phyloP scores from a whole-genome alignment of 1,140 invertebrate genomes.

The Alviniconcha marisindica region DNA sequence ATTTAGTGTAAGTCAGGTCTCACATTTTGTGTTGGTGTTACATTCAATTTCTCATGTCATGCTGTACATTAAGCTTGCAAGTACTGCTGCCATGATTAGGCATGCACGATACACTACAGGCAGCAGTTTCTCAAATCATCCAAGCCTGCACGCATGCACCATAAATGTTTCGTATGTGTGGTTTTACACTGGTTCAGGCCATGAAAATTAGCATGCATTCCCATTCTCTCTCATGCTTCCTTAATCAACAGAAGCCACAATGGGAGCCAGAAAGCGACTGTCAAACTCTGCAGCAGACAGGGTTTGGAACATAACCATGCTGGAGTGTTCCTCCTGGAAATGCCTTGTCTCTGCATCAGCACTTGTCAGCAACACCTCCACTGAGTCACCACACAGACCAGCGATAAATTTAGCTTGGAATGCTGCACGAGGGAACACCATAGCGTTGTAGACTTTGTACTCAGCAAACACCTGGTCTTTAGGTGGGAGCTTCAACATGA shows the following conservation, averaged over 20 bases:
- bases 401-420: slow-evolving; percentile 65
- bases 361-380: slow-evolving; percentile 61
- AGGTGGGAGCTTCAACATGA: slow-evolving; percentile 48
- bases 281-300: slow-evolving; percentile 63
- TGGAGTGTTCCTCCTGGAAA: slow-evolving; percentile 55
- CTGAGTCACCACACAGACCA: slow-evolving; percentile 52
- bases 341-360: slow-evolving; percentile 60
- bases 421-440: slow-evolving; percentile 58
- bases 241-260: slow-evolving; percentile 29
- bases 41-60: too few relatives aligned
- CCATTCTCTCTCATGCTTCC: too few relatives aligned
- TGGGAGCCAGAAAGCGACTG: slow-evolving; percentile 28
- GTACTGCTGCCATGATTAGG: too few relatives aligned
- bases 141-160: too few relatives aligned
- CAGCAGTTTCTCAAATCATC: too few relatives aligned
- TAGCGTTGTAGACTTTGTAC: slow-evolving; percentile 62
- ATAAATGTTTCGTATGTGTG: too few relatives aligned
- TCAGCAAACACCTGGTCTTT: slow-evolving; percentile 66
- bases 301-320: slow-evolving; percentile 53
- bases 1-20: too few relatives aligned
- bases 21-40: too few relatives aligned
- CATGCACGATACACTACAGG: too few relatives aligned
- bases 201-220: too few relatives aligned
- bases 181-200: too few relatives aligned
- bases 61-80: too few relatives aligned